Evolutionary conservation across 2,113 vertebrate species (phyloP), one percentile per base, ranked within the genome.

Genomic region (Hirundichthys speculiger): DNA sequence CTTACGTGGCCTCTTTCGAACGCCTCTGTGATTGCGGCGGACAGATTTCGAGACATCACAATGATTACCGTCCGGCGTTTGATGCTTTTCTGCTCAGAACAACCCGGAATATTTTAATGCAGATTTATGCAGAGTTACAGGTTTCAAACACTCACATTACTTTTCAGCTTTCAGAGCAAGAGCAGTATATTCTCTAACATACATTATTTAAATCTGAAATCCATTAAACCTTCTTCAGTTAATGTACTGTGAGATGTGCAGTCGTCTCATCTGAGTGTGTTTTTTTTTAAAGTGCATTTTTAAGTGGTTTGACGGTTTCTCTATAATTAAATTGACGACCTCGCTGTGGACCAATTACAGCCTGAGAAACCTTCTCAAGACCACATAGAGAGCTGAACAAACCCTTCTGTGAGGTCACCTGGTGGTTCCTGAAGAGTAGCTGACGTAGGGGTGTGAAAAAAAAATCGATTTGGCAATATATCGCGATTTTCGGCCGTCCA

Each of bases 11-110:
- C 67, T 49, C 57, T 66, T 63, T 41, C 67, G 55, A 49, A 50
- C 71, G 67, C 70, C 57, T 56, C 56, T 15, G 13, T 64, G 71
- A 83, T 83, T 75, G 71, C 71, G 27, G 73, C 9, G n/a, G 65
- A 57, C 42, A 43, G 18, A 64, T 76, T 52, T 25, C 30, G 58
- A 67, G 53, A 67, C 73, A 30, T 69, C 55, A 47, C n/a, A 27
- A 40, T 75, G 66, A 80, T 80, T 62, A 61, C 59, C 16, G 53
- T 59, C 42, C 54, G 18, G 38, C 20, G 64, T 79, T 78, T 84
- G 78, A 69, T 69, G 74, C 59, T 18, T 49, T 50, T 73, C 56
- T 27, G 3, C 60, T 43, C 19, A 40, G 54, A 13, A 25, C 48
- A 58, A 13, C 47, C 9, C 15, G 3, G 15, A 22, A 34, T n/a